A percentile compares a stretch with the other conserved stretches of the same genome.
phyloP scores from a whole-genome alignment of 2,888 invertebrate species.

The Limenitis camilla region DNA sequence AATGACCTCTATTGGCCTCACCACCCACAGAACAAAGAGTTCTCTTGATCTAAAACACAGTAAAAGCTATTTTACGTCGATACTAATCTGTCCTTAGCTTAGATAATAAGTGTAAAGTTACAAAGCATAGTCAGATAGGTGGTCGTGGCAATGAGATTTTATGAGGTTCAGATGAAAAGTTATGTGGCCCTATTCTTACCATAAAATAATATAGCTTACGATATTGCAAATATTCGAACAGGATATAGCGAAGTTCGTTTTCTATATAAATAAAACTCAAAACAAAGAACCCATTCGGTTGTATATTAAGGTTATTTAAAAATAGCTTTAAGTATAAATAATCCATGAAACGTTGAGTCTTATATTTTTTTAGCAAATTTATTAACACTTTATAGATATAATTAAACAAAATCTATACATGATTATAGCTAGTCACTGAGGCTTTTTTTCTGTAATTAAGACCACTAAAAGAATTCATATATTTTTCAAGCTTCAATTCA shows the following conservation, averaged over 20 bases:
- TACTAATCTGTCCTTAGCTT: constrained; percentile 37
- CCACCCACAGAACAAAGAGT: constrained; percentile 33
- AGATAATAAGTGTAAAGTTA: constrained; percentile 48
- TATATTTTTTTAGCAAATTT: too few relatives aligned
- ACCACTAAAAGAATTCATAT: neutral
- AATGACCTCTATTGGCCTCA: constrained; percentile 33
- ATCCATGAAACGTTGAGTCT: too few relatives aligned
- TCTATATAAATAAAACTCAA: too few relatives aligned
- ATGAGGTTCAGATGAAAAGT: constrained; percentile 41
- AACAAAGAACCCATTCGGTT: too few relatives aligned
- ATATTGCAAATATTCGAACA: constrained; percentile 19
- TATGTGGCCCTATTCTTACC: constrained; percentile 36
- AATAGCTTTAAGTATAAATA: too few relatives aligned
- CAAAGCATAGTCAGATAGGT: constrained; percentile 35
- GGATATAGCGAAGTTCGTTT: neutral
- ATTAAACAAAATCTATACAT: too few relatives aligned
- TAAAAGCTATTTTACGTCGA: constrained; percentile 35
- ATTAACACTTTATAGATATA: too few relatives aligned
- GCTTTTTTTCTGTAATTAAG: too few relatives aligned
- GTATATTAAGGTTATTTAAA: too few relatives aligned
- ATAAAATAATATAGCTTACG: constrained; percentile 35
- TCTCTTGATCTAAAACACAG: constrained; percentile 23
- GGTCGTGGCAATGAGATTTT: constrained; percentile 41
- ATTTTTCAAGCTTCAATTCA: too few relatives aligned
- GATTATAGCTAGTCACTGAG: too few relatives aligned